A percentile compares a stretch with the other conserved stretches of the same genome.
phyloP scores from a whole-genome alignment of 1,140 invertebrate genomes.

The Helicoverpa zea region DNA sequence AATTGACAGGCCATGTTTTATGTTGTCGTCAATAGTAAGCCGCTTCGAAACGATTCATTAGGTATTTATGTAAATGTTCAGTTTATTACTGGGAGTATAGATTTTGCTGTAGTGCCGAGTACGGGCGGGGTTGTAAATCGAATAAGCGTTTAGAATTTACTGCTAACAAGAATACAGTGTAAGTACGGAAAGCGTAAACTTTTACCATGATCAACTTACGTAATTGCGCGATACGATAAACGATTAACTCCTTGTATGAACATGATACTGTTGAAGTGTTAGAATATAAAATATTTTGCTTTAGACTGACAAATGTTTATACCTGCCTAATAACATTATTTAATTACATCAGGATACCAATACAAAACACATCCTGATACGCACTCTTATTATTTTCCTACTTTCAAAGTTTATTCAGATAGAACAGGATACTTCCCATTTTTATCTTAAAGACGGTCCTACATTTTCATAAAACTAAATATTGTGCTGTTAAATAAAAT shows the following conservation, averaged over 20 bases:
- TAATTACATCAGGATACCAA: no score
- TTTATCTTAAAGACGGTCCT: background rate
- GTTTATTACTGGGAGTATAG: slow-evolving; percentile 64
- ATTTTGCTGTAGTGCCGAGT: slow-evolving; percentile 53
- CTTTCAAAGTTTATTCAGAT: background rate
- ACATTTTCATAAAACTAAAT: background rate
- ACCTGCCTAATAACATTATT: no score
- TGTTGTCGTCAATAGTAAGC: slow-evolving; percentile 49
- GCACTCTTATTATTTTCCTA: background rate
- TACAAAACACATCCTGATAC: no score
- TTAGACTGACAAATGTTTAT: no score
- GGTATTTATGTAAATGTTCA: slow-evolving; percentile 69
- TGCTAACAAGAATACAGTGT: slow-evolving; percentile 6
- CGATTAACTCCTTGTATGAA: background rate
- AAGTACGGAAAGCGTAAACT: background rate
- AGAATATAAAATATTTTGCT: no score
- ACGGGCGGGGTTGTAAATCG: background rate
- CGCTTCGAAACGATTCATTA: slow-evolving; percentile 33
- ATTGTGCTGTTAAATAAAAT: slow-evolving; percentile 22
- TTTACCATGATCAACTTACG: no score
- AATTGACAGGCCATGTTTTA: slow-evolving; percentile 75
- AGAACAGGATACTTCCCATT: background rate
- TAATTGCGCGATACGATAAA: background rate
- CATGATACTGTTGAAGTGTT: no score
- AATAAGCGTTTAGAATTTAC: slow-evolving; percentile 4